Conservation (phyloP, 1,140 invertebrate genomes). For the Meteorus sp. region DNA sequence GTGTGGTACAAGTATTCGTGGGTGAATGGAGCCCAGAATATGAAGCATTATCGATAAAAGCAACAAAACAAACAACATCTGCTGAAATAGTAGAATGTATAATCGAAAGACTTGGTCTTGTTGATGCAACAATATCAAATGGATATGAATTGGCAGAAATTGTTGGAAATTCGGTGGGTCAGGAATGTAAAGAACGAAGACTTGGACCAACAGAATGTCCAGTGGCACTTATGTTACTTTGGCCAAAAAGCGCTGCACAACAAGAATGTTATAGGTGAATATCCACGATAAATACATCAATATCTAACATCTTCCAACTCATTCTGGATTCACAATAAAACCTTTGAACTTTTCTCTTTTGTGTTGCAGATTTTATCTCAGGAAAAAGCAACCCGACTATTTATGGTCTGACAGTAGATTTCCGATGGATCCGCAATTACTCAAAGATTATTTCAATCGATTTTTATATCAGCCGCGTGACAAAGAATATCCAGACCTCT, state of each 20-base stretch:
- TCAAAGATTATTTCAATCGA: slow-evolving; percentile 86
- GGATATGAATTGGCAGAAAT: slow-evolving; percentile 92
- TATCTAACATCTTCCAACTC: too few relatives aligned
- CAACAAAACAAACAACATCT: slow-evolving; percentile 87
- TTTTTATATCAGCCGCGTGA: slow-evolving; percentile 89
- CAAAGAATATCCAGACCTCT: slow-evolving; percentile 92
- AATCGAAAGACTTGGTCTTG: slow-evolving; percentile 73
- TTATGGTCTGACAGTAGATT: slow-evolving; percentile 80
- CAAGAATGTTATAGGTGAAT: slow-evolving; percentile 63
- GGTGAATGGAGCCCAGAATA: slow-evolving; percentile 85
- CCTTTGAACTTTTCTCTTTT: slow-evolving; percentile 18
- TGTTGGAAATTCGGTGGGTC: slow-evolving; percentile 75
- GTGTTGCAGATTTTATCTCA: slow-evolving; percentile 74
- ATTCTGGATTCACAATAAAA: slow-evolving; percentile 8
- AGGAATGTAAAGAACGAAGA: slow-evolving; percentile 90
- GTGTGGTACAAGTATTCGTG: slow-evolving; percentile 80
- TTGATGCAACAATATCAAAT: slow-evolving; percentile 65
- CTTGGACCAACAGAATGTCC: slow-evolving; percentile 85
- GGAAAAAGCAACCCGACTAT: slow-evolving; percentile 77
- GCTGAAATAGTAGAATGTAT: slow-evolving; percentile 89
- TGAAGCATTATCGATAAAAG: slow-evolving; percentile 89
- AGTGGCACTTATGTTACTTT: slow-evolving; percentile 88
- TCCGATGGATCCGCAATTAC: slow-evolving; percentile 86
- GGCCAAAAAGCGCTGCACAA: slow-evolving; percentile 73
- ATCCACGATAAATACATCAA: too few relatives aligned